Base-by-base conservation (phyloP, 2,113 vertebrate species). In the Grammomys surdaster region DNA sequence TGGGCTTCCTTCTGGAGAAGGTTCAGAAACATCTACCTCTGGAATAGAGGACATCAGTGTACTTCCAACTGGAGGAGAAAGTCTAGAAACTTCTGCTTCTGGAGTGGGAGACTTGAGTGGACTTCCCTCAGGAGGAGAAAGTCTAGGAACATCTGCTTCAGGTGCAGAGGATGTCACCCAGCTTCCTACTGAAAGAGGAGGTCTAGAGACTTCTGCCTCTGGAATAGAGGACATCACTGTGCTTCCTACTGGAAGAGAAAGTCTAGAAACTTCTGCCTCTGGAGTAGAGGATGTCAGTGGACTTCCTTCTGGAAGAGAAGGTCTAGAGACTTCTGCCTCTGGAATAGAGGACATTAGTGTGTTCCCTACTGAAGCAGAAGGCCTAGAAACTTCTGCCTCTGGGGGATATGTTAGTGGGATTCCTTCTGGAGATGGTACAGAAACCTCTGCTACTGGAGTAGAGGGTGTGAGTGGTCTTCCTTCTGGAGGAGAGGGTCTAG, bases 391-490 rank as follows among this genome's bases (percentile, higher is more conserved):
- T 56, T 98, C 98, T 40, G 98, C 96, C 16, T 88, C 98, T 81
- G 99, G 98, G 1, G 1, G 26, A 60, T 80, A 82, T 84, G 67
- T 99, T 98, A 90, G 97, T 98, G 40, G 98, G 17, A 73, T 97
- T 72, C 94, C 98, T 33, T 36, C 98, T 51, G 98, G 70, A 96
- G 96, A 24, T 31, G 84, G 36, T 48, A 93, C 40, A 87, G 98
- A 95, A 63, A 63, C 63, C 10, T 97, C 98, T n/a, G 97, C 95
- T 8, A 90, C 94, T 90, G 96, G 94, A 36, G 36, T 90, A 67
- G 98, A 20, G 98, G 87, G 97, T 97, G 73, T 99, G 98, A 91
- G 97, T 98, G n/a, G 97, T 93, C 28, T 98, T 98, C 86, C 98
- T 97, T 0, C 97, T 98, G n/a, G 84, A 67, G 77, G 98, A 98